Base-by-base conservation (phyloP, 2,888 invertebrate species). In the Drosophila infuscata region DNA sequence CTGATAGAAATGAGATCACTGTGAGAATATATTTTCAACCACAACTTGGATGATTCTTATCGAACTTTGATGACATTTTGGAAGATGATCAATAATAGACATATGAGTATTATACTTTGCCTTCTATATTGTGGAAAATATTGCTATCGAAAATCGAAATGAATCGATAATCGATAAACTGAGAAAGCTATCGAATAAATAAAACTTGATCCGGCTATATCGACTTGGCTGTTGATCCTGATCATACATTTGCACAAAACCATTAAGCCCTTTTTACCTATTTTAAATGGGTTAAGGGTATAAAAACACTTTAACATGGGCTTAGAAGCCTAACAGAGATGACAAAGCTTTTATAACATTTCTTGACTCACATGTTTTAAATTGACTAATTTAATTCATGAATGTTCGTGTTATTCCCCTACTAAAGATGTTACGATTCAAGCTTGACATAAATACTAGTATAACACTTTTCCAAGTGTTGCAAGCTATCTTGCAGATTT, bases 301-400 rank as follows among this genome's bases (percentile, higher is more conserved):
- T 54, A 58, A 58, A 65, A 56, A 63, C 3, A 64, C 59, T 48
- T 52, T 32, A 62, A 59, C 48, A 62, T 25, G 25, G 12, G 29
- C 20, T n/a, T 20, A 32, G 17, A 35, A 52, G 46, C 17, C 30
- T 20, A 43, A 49, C 52, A 75, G 78, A 68, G 78, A 67, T 79
- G 78, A 56, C 66, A 67, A 51, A 36, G 25, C 2, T n/a, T 0
- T 29, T 58, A 60, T 12, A 32, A 20, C 12, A 66, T 51, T n/a
- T 35, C 15, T 12, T 30, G 41, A 3, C 38, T 29, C 29, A 56
- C 29, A 56, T 56, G 25, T 53, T 54, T 33, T 3, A 15, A 38
- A 32, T 15, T 38, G 36, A 20, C 8, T 60, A n/a, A n/a, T n/a
- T 30, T 12, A 30, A n/a, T 12, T 17, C 12, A 12, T n/a, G 56